Percentiles rank a stretch among this genome's conserved stretches.
Evolutionary conservation across 2,797 vertebrate genomes (phyloP).

Genomic region (Cuniculus paca): DNA sequence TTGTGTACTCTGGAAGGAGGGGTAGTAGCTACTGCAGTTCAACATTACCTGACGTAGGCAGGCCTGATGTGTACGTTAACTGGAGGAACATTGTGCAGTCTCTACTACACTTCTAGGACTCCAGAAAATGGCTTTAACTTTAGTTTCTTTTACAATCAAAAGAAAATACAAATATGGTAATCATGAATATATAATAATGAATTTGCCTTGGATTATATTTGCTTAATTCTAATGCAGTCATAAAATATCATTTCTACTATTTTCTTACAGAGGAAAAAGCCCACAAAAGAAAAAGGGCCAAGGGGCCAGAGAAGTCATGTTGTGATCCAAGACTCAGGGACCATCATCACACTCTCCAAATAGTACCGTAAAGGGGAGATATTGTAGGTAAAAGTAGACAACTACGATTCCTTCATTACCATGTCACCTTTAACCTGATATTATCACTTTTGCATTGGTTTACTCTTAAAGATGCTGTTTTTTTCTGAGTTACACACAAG

Average conservation of each 20-base stretch:
- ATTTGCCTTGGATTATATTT: conserved; percentile 32
- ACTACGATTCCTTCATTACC: neutral
- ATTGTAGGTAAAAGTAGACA: neutral
- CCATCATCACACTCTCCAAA: neutral
- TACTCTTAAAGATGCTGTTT: neutral
- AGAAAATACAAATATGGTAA: neutral
- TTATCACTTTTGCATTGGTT: neutral
- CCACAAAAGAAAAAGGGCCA: neutral
- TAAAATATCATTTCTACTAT: conserved; percentile 6
- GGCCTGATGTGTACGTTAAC: no score
- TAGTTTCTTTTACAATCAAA: conserved; percentile 46
- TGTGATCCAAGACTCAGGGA: neutral
- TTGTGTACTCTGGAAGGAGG: conserved; percentile 16
- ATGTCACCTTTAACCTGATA: neutral
- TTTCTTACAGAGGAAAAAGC: neutral
- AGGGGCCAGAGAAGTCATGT: neutral
- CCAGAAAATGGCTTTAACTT: neutral
- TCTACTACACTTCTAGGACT: neutral
- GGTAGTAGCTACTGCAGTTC: neutral
- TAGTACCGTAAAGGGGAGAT: neutral
- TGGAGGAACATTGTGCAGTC: neutral
- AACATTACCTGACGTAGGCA: neutral
- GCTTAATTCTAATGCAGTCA: neutral
- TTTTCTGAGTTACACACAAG: neutral
- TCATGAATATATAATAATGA: neutral